Percentiles rank a stretch among this genome's conserved stretches.
phyloP scores from a whole-genome alignment of 64 coral and sea anemone genomes.

The Montipora cactus region DNA sequence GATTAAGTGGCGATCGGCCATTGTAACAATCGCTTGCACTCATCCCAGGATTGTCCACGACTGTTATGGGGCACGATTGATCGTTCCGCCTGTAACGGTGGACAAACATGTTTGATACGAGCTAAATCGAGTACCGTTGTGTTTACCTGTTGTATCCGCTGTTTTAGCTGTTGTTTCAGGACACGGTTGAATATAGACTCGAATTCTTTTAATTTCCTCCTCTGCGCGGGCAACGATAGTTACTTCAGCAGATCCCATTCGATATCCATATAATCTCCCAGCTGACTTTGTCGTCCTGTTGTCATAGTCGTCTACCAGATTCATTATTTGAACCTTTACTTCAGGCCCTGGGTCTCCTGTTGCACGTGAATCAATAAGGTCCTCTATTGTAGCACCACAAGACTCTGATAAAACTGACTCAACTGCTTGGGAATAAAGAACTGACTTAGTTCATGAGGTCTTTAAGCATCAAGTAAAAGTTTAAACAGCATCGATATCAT shows the following conservation, averaged over 20 bases:
- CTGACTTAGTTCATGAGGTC: background rate
- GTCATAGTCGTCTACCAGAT: conserved; percentile 30
- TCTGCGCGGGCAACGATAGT: conserved; percentile 37
- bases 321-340: conserved; percentile 35
- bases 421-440: background rate
- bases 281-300: conserved; percentile 24
- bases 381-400: background rate
- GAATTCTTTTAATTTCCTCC: conserved; percentile 42
- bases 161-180: conserved; percentile 24
- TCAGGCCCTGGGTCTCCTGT: conserved; percentile 1
- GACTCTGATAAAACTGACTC: background rate
- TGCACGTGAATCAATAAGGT: background rate
- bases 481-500: no score
- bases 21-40: no score
- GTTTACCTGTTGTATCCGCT: conserved; percentile 38
- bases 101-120: no score
- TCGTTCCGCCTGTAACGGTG: no score
- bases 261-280: conserved; percentile 3
- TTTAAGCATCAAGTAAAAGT: no score
- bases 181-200: conserved; percentile 36
- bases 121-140: background rate
- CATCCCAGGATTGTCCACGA: no score
- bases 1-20: no score
- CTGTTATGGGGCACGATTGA: no score
- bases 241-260: conserved; percentile 34